Evolutionary conservation across 2,888 invertebrate genomes (phyloP), one percentile per base, ranked within the genome.

Genomic region (Amiota minor): DNA sequence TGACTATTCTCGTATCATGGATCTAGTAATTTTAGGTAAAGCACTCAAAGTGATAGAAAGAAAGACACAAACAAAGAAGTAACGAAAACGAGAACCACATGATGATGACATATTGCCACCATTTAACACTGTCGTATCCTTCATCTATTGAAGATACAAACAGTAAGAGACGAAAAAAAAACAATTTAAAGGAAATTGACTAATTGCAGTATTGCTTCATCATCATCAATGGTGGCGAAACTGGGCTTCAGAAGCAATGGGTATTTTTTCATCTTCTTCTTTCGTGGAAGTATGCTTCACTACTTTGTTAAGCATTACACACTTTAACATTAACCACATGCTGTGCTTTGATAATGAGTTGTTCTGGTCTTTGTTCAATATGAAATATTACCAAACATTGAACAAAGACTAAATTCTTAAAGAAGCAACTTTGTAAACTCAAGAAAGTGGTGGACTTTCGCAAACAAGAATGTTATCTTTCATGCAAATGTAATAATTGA

Each of bases 21-120:
- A 16, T 10, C 56, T 56, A n/a, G 56, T 56, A 56, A 56, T 56
- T 56, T 50, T 56, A 16, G 56, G 56, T 16, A 18, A 56, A 56
- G 18, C 16, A 16, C 56, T 56, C 16, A 56, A 16, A n/a, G 35
- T 35, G 35, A 35, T 6, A 35, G 35, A 35, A 35, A 35, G 78
- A 75, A 70, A 72, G 73, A 53, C 12, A 76, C 62, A 69, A 70
- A 72, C 53, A 47, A 56, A 18, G 47, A 53, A 62, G 59, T 64
- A 45, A 68, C 69, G 9, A 35, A 35, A 35, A 35, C 35, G 35
- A 35, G 35, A 35, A 35, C 67, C 76, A 81, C 81, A 81, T 83
- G 84, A 88, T 87, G 87, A 87, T 87, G 87, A 87, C 87, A 87
- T 85, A 87, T 88, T 86, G 87, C 85, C 79, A 80, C 86, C 88